Evolutionary conservation across 2,797 vertebrate genomes (phyloP), one percentile per base, ranked within the genome.

Genomic region (Acipenser oxyrinchus): DNA sequence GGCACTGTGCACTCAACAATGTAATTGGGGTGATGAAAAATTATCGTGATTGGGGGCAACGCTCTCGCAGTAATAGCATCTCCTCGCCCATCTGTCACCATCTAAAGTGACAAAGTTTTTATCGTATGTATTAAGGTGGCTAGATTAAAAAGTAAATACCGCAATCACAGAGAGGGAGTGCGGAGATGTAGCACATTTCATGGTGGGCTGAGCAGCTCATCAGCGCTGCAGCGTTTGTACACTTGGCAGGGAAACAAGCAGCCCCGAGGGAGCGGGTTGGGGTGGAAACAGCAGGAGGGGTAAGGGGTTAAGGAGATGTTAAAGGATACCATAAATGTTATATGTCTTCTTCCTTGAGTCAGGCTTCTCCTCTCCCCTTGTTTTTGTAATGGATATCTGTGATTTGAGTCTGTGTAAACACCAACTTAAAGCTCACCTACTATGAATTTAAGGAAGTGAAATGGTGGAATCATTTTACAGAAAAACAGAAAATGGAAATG

Each of bases 31-130:
- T 91, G 91, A 93, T 96, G 94, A 97, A 94, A 94, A 94, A 95
- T 96, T 94, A 93, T 92, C 81, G 87, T 90, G 91, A 88, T 88
- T 91, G 88, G 92, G 84, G 79, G 86, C 90, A 80, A 84, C 86
- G 90, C 83, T 79, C 78, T 78, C 62, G 79, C 89, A 93, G 92
- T 91, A 92, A 92, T 92, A 84, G 90, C 91, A 89, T 89, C 83
- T 90, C 84, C 79, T 86, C 87, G 87, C 92, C 93, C 93, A 97
- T 96, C 94, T 93, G 95, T 97, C 94, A 96, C 93, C 93, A 97
- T 97, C 94, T 96, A 95, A 95, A 93, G 93, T 96, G 95, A 95
- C 93, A 95, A 95, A 97, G 93, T 97, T 96, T 96, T 96, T 96
- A 97, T 95, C 92, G 87, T 92, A 88, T 88, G 93, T 94, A 93